A percentile compares a stretch with the other conserved stretches of the same genome.
These are phyloP conservation scores for Peribatodes rhomboidaria DNA, from an alignment of 2,888 invertebrate species.

Conservation along the genomic window DNA sequence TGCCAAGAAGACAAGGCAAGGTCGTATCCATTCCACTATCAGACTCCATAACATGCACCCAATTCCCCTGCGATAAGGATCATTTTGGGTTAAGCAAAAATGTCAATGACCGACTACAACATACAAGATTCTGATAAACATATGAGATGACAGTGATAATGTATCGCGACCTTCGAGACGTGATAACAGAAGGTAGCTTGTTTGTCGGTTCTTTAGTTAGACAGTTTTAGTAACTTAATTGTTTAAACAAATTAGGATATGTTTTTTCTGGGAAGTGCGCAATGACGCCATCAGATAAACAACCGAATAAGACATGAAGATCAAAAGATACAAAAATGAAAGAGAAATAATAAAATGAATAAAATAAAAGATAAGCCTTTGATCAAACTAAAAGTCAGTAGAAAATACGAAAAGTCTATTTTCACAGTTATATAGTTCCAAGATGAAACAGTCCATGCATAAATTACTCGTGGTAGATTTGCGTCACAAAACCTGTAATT, in stretches of 20 bases:
- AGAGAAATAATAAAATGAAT: too few species aligned
- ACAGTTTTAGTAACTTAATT: constrained; percentile 27
- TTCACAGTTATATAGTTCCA: too few species aligned
- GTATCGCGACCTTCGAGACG: constrained; percentile 61
- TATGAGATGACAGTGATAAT: constrained; percentile 69
- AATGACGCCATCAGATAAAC: background rate
- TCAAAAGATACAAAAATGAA: too few species aligned
- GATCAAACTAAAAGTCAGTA: too few species aligned
- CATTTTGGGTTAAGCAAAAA: constrained; percentile 35
- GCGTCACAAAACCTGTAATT: too few species aligned
- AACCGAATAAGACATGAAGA: background rate
- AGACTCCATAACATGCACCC: constrained; percentile 20
- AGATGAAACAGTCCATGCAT: too few species aligned
- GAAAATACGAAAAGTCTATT: too few species aligned
- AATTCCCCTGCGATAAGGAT: constrained; percentile 30
- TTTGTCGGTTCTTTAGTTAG: constrained; percentile 34
- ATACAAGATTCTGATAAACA: constrained; percentile 58
- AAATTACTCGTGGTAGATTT: too few species aligned
- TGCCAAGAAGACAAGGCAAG: constrained; percentile 44
- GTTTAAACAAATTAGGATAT: constrained; percentile 31
- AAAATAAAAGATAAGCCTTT: too few species aligned
- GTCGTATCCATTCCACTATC: constrained; percentile 25
- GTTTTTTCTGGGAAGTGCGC: constrained; percentile 18
- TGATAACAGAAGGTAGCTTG: constrained; percentile 45
- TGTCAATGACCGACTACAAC: constrained; percentile 49